These are phyloP conservation scores for Progne subis DNA, from an alignment of 2,113 vertebrate species.

Conservation along the genomic window DNA sequence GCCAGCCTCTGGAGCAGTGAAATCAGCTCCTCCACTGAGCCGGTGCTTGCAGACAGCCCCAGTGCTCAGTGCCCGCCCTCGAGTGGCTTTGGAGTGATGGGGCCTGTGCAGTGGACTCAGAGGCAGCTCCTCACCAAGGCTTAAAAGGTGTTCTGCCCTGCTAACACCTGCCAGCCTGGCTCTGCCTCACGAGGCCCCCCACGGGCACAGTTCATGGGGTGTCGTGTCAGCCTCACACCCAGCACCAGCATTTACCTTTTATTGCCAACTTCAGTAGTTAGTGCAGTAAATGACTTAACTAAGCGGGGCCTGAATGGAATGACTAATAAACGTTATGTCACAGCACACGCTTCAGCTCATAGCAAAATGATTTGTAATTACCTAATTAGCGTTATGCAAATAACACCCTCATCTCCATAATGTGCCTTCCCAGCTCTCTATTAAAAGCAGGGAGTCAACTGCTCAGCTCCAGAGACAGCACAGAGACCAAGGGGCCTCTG, in stretches of 20 bases:
- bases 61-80: rapidly evolving
- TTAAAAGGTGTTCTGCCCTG: neutral
- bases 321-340: conserved; percentile 76
- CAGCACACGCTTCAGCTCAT: conserved; percentile 83
- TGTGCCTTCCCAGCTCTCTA: conserved; percentile 72
- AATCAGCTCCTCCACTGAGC: neutral
- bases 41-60: neutral
- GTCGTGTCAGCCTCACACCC: neutral
- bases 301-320: conserved; percentile 73
- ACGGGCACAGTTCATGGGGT: neutral
- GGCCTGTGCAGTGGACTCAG: rapidly evolving
- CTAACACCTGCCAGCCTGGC: neutral
- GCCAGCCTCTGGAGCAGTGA: neutral
- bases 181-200: neutral
- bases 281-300: conserved; percentile 60
- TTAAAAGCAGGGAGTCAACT: conserved; percentile 61
- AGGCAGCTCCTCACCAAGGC: neutral
- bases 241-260: conserved; percentile 38
- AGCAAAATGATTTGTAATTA: conserved; percentile 91
- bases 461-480: conserved; percentile 46
- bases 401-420: conserved; percentile 80
- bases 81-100: neutral
- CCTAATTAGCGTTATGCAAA: conserved; percentile 91
- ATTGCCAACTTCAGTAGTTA: conserved; percentile 64
- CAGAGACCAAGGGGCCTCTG: neutral